Conservation (phyloP, 2,888 invertebrate genomes). For the Neoaliturus tenellus region DNA sequence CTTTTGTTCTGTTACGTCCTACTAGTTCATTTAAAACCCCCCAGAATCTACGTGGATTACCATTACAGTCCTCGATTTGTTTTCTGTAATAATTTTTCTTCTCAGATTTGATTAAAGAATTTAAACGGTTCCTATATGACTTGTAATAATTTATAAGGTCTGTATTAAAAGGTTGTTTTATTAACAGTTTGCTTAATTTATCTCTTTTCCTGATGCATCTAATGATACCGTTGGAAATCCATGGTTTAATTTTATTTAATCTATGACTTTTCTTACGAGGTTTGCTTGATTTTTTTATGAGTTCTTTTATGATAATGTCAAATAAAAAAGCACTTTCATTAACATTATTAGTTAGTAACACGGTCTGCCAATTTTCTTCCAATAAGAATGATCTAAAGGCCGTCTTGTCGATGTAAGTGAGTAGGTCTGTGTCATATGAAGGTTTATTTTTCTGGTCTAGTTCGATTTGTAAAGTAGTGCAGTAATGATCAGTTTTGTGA, state of each 20-base stretch:
- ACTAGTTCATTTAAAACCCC: neutral
- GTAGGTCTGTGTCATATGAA: neutral
- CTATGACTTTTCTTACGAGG: neutral
- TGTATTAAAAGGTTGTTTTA: neutral
- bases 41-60: neutral
- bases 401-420: neutral
- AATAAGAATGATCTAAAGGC: neutral
- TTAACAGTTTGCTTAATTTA: neutral
- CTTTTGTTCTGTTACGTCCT: neutral
- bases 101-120: neutral
- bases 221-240: neutral
- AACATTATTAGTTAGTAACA: neutral
- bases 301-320: neutral
- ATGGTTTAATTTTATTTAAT: neutral
- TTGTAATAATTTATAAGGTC: neutral
- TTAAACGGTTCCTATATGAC: neutral
- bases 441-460: neutral
- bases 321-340: neutral
- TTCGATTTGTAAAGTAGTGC: neutral
- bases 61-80: neutral
- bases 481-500: constrained; percentile 8
- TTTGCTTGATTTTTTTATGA: neutral
- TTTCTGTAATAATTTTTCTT: neutral
- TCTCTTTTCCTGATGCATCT: neutral
- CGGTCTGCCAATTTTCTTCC: neutral